Conservation (phyloP, 2,113 vertebrate species). For the Zeus faber region DNA sequence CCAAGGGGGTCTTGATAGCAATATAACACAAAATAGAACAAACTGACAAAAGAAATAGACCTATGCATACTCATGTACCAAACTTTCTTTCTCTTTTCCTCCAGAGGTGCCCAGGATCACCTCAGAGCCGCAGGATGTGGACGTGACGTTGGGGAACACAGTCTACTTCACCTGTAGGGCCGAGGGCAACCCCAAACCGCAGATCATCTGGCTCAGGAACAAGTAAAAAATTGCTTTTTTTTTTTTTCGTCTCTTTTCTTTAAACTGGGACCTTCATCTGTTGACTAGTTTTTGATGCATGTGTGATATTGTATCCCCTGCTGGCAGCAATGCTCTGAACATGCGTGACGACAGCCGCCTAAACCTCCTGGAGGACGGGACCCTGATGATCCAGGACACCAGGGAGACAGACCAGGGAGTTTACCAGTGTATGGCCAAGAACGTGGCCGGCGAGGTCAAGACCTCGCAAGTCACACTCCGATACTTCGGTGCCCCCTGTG, state of each 20-base stretch:
- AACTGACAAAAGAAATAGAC: too few relatives aligned
- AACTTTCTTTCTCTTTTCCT: constrained; percentile 18
- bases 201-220: constrained; percentile 99
- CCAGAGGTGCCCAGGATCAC: constrained; percentile 95
- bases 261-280: neutral
- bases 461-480: constrained; percentile 93
- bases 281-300: neutral
- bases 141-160: constrained; percentile 94
- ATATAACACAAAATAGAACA: neutral
- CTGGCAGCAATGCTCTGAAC: constrained; percentile 76
- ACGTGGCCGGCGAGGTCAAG: constrained; percentile 94
- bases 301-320: constrained; percentile 4
- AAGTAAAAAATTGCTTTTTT: too few relatives aligned
- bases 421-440: constrained; percentile 98
- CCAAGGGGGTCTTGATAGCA: too few relatives aligned
- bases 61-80: too few relatives aligned
- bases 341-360: constrained; percentile 93
- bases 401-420: constrained; percentile 93
- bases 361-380: constrained; percentile 94
- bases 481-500: constrained; percentile 92
- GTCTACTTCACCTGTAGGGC: constrained; percentile 98
- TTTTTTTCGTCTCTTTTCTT: too few relatives aligned
- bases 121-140: constrained; percentile 93
- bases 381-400: constrained; percentile 94
- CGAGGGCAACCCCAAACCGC: constrained; percentile 97